Evolutionary conservation across 2,888 invertebrate species (phyloP).

Genomic region (Timema cristinae): DNA sequence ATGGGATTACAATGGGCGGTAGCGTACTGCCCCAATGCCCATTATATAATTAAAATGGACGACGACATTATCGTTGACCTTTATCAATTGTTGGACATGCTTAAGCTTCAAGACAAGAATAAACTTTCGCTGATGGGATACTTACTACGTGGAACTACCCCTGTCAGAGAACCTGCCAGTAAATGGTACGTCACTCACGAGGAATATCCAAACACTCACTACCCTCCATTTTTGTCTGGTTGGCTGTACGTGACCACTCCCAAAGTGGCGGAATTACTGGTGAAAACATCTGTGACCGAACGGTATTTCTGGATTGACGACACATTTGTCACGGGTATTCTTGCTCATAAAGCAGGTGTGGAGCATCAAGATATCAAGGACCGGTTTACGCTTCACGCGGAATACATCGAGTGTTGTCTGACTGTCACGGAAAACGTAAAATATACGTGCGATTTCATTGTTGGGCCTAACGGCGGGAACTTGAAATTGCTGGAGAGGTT

Average conservation of each 20-base stretch:
- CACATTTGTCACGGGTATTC: slow-evolving; percentile 76
- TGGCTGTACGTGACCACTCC: slow-evolving; percentile 79
- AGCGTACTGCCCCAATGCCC: slow-evolving; percentile 55
- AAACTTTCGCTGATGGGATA: slow-evolving; percentile 61
- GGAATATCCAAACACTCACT: slow-evolving; percentile 58
- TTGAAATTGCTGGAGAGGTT: slow-evolving; percentile 63
- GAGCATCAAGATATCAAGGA: slow-evolving; percentile 48
- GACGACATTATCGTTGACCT: slow-evolving; percentile 75
- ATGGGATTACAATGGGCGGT: slow-evolving; percentile 77
- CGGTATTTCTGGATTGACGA: slow-evolving; percentile 91
- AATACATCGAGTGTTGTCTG: slow-evolving; percentile 70
- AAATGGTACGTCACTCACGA: slow-evolving; percentile 74
- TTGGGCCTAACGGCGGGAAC: slow-evolving; percentile 77
- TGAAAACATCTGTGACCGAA: slow-evolving; percentile 51
- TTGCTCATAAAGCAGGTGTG: slow-evolving; percentile 40
- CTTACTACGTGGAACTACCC: slow-evolving; percentile 58
- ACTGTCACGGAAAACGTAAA: too few relatives aligned
- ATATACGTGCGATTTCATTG: slow-evolving; percentile 60
- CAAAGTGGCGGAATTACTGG: slow-evolving; percentile 54
- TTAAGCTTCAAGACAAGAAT: slow-evolving; percentile 42
- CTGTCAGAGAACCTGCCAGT: slow-evolving; percentile 61
- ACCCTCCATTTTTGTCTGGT: slow-evolving; percentile 76
- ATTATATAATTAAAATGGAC: slow-evolving; percentile 73
- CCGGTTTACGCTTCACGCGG: slow-evolving; percentile 66
- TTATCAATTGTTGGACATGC: slow-evolving; percentile 50